phyloP scores from a whole-genome alignment of 2,888 invertebrate genomes.

The Harpalus rubripes region DNA sequence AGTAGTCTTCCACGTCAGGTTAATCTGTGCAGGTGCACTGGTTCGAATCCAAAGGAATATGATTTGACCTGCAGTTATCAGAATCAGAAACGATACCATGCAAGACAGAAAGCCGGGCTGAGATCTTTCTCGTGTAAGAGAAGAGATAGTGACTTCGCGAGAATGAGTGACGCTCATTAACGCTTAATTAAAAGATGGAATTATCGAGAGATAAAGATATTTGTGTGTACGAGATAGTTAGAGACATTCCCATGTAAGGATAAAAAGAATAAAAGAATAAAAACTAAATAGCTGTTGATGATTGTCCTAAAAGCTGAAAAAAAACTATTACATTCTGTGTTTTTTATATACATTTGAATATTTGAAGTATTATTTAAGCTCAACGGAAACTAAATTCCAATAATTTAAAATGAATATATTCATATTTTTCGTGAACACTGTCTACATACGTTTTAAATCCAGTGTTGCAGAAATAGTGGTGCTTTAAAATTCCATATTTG shows the following conservation, averaged over 20 bases:
- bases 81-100: constrained; percentile 6
- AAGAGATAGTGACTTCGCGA: constrained; percentile 36
- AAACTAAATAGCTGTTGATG: background rate
- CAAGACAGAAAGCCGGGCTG: background rate
- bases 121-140: constrained; percentile 46
- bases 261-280: background rate
- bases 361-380: too few relatives aligned
- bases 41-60: constrained; percentile 19
- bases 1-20: background rate
- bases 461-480: too few relatives aligned
- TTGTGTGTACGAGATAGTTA: constrained; percentile 31
- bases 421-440: too few relatives aligned
- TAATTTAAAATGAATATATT: too few relatives aligned
- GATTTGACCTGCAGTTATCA: constrained; percentile 26
- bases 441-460: too few relatives aligned
- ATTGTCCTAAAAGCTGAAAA: too few relatives aligned
- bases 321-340: too few relatives aligned
- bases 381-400: too few relatives aligned
- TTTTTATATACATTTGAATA: too few relatives aligned
- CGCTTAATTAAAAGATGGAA: constrained; percentile 51
- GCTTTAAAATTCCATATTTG: too few relatives aligned
- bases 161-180: constrained; percentile 35
- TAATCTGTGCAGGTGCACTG: constrained; percentile 23
- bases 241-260: background rate
- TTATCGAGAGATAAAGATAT: constrained; percentile 39